A percentile compares a stretch with the other conserved stretches of the same genome.
Conservation (phyloP, 1,140 invertebrate genomes). For the Caerostris extrusa region DNA sequence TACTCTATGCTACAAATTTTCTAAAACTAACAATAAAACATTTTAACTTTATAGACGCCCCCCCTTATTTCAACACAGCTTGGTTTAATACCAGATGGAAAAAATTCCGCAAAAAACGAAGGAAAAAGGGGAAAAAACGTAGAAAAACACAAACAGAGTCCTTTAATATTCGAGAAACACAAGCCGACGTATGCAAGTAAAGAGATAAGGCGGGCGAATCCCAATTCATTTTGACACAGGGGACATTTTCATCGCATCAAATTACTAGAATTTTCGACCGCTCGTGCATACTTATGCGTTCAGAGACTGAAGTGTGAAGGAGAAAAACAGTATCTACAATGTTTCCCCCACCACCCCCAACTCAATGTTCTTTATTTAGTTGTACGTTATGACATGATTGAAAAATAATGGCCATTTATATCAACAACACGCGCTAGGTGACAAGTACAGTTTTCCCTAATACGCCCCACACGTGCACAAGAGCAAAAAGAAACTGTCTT, state of each 20-base stretch:
- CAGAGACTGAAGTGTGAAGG: neutral
- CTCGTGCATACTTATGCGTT: neutral
- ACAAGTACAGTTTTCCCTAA: neutral
- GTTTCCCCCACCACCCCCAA: neutral
- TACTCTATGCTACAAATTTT: no score
- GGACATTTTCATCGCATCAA: constrained; percentile 28
- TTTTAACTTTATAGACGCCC: no score
- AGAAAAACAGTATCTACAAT: neutral
- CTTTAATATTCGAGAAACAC: constrained; percentile 47
- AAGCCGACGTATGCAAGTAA: constrained; percentile 12
- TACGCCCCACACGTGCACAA: neutral
- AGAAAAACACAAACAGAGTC: neutral
- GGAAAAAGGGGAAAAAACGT: neutral
- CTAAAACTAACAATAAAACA: no score
- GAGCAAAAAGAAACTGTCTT: no score
- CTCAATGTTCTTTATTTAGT: neutral
- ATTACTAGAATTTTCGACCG: constrained; percentile 18
- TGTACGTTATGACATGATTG: neutral
- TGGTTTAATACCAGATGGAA: neutral
- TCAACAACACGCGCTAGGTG: constrained; percentile 10
- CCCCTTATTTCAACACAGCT: no score
- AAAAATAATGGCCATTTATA: constrained; percentile 37
- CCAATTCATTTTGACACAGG: constrained; percentile 18
- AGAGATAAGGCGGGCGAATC: constrained; percentile 15
- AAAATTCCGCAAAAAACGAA: neutral